Base-by-base conservation (phyloP, 2,888 invertebrate genomes). In the Syrista parreyssii region DNA sequence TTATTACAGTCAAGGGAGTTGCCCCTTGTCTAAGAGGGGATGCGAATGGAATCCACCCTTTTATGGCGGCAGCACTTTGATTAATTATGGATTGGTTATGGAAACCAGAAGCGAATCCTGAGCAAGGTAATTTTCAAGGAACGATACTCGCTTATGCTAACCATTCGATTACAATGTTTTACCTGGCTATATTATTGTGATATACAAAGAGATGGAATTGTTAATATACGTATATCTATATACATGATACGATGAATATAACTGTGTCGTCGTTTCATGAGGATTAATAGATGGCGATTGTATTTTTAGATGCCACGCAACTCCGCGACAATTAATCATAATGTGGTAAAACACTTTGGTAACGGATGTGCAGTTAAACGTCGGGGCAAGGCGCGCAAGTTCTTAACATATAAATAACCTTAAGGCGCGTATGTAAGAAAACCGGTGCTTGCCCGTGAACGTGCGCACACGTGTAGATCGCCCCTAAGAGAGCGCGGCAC, bases 1-100 rank as follows among this genome's bases (percentile, higher is more conserved):
- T 88, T 87, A 88, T 88, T 83, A 87, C 84, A 83, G 80, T 76
- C 87, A 73, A 83, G 89, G 88, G 89, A 88, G 82, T 80, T 82
- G 30, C 12, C 23, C 31, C 71, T 71, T 12, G 33, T 31, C 40
- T n/a, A 6, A 32, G 72, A 33, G 74, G 74, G 73, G 12, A 34
- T 31, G 23, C 36, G 78, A 74, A 78, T 9, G 72, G n/a, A 71
- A 77, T 74, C 75, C 79, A 32, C 79, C 77, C 85, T 80, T 84
- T 82, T 82, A 83, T 73, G 79, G 75, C 76, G 68, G 40, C 68
- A 32, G 77, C 76, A 69, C 75, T 83, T 81, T 84, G 83, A 86
- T 87, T 86, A 88, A 88, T 87, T 84, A 85, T 84, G 83, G 83
- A 86, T 85, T 83, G 81, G 82, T 80, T 80, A 81, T 84, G 82